Conservation (phyloP, 2,797 vertebrate species). For the Chanos chanos region DNA sequence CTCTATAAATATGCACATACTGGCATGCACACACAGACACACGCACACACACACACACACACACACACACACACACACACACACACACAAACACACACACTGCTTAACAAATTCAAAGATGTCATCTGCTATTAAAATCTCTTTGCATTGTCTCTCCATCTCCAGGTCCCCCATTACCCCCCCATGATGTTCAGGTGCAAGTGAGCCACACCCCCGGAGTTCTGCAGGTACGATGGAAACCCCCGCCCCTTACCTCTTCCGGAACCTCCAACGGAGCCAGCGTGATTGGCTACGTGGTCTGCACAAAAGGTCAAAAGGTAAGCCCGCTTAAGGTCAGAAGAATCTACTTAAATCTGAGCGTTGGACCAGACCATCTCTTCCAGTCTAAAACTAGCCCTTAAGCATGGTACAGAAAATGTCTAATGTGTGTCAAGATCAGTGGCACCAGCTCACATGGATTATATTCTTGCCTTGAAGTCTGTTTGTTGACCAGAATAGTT, state of each 20-base stretch:
- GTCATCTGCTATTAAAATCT: not conserved
- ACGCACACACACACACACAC: not conserved
- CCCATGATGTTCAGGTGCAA: constrained; percentile 86
- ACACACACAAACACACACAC: not conserved
- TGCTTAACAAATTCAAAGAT: too few species aligned
- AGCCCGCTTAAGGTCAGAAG: too few species aligned
- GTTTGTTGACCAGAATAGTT: too few species aligned
- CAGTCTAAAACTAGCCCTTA: too few species aligned
- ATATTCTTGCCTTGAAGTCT: too few species aligned
- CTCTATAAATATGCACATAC: too few species aligned
- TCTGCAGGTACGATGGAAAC: constrained; percentile 89
- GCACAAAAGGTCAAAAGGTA: constrained; percentile 93
- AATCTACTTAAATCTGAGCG: too few species aligned
- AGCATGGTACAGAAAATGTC: too few species aligned
- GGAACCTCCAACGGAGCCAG: constrained; percentile 92
- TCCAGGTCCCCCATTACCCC: constrained; percentile 88
- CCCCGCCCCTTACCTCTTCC: constrained; percentile 78
- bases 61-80: not conserved
- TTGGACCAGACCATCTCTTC: too few species aligned
- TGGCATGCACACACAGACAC: constrained; percentile 13
- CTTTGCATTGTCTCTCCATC: constrained; percentile 19
- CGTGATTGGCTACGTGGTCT: constrained; percentile 92
- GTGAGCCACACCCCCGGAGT: constrained; percentile 76
- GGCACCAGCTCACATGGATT: too few species aligned
- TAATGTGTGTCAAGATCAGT: too few species aligned